Percentiles rank a stretch among this genome's conserved stretches.
Evolutionary conservation across 2,797 vertebrate genomes (phyloP).

Genomic region (Anguilla anguilla): DNA sequence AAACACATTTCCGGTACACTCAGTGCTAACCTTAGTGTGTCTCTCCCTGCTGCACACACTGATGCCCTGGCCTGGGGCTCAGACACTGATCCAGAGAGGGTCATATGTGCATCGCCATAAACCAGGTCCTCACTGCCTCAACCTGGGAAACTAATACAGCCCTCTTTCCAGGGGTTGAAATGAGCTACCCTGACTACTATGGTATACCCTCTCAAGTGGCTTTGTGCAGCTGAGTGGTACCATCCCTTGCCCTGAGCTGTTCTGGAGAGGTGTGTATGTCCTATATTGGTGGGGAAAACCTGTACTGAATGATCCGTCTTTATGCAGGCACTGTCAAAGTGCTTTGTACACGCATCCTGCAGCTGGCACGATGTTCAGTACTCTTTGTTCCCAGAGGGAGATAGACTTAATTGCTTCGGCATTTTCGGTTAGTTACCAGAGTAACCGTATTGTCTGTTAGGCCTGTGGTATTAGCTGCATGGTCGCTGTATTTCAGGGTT

Average conservation of each 20-base stretch:
- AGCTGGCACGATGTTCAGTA: background rate
- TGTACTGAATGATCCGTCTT: background rate
- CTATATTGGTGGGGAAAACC: background rate
- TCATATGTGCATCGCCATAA: background rate
- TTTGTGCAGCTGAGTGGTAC: background rate
- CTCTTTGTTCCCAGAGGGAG: background rate
- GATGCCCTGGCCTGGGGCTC: conserved; percentile 31
- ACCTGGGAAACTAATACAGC: background rate
- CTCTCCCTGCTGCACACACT: background rate
- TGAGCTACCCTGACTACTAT: background rate
- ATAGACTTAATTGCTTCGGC: background rate
- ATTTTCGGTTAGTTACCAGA: background rate
- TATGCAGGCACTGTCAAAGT: background rate
- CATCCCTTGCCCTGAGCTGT: background rate
- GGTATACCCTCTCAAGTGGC: background rate
- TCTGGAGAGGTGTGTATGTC: background rate
- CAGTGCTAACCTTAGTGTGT: background rate
- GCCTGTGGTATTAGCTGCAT: background rate
- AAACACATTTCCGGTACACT: background rate
- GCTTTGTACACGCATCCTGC: background rate
- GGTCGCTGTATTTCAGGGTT: background rate
- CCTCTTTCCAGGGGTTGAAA: background rate
- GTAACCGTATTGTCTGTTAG: background rate
- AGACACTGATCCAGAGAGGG: conserved; percentile 18
- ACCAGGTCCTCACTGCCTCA: background rate